These are phyloP conservation scores for Limonius californicus DNA, from an alignment of 1,140 invertebrate genomes.

Conservation along the genomic window DNA sequence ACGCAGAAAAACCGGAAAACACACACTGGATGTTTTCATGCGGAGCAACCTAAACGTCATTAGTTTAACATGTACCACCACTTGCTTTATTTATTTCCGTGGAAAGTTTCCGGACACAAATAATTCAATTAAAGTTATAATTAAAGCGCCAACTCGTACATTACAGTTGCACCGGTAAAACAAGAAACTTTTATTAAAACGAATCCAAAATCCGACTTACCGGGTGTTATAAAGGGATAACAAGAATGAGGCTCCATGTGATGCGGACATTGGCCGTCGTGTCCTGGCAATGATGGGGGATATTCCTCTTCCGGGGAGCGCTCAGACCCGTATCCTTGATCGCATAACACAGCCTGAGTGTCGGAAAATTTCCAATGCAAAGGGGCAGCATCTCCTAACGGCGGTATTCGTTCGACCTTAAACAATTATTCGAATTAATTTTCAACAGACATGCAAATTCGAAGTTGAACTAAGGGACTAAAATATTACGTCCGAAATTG, in stretches of 20 bases:
- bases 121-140: too few relatives aligned
- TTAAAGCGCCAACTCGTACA: too few relatives aligned
- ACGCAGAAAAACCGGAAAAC: not conserved
- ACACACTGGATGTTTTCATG: not conserved
- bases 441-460: too few relatives aligned
- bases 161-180: too few relatives aligned
- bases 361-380: conserved; percentile 48
- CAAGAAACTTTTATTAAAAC: too few relatives aligned
- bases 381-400: conserved; percentile 48
- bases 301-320: conserved; percentile 73
- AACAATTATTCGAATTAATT: conserved; percentile 5
- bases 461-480: too few relatives aligned
- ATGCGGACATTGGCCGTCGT: conserved; percentile 46
- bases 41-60: not conserved
- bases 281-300: conserved; percentile 59
- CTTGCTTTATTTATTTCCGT: too few relatives aligned
- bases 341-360: conserved; percentile 54
- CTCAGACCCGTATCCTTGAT: conserved; percentile 74
- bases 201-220: conserved; percentile 44
- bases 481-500: too few relatives aligned
- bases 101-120: too few relatives aligned
- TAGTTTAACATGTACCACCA: not conserved
- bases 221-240: conserved; percentile 61
- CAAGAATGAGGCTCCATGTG: conserved; percentile 54
- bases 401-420: conserved; percentile 36